phyloP scores from a whole-genome alignment of 2,888 invertebrate species.

The Onthophagus sagittarius region DNA sequence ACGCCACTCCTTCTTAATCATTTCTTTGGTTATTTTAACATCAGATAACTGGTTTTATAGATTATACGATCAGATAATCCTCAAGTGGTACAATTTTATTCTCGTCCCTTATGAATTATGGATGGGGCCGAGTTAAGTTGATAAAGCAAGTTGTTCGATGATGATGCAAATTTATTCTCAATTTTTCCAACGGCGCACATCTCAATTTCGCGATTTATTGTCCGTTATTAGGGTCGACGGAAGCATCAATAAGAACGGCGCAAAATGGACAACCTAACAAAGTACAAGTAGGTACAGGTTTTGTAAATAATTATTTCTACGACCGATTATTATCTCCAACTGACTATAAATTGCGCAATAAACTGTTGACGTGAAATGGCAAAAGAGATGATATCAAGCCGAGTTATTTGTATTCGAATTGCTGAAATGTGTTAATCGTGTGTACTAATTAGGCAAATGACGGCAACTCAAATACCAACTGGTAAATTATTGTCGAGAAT shows the following conservation, averaged over 20 bases:
- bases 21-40: not conserved
- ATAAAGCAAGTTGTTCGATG: not conserved
- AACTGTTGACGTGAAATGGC: not conserved
- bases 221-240: not conserved
- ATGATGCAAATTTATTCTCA: not conserved
- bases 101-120: not conserved
- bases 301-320: not conserved
- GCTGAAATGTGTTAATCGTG: constrained; percentile 4
- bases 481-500: not conserved
- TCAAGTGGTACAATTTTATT: not conserved
- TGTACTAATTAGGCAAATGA: not conserved
- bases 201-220: not conserved
- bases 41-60: not conserved
- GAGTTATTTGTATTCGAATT: not conserved
- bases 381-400: not conserved
- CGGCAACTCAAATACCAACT: not conserved
- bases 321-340: not conserved
- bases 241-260: not conserved
- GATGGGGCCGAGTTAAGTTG: not conserved
- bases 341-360: not conserved
- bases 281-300: not conserved
- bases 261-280: not conserved
- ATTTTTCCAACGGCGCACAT: not conserved
- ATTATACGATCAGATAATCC: not conserved
- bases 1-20: not conserved